A percentile compares a stretch with the other conserved stretches of the same genome.
These are phyloP conservation scores for Chlamydotis undulata DNA, from an alignment of 2,113 vertebrate species.

Conservation along the genomic window DNA sequence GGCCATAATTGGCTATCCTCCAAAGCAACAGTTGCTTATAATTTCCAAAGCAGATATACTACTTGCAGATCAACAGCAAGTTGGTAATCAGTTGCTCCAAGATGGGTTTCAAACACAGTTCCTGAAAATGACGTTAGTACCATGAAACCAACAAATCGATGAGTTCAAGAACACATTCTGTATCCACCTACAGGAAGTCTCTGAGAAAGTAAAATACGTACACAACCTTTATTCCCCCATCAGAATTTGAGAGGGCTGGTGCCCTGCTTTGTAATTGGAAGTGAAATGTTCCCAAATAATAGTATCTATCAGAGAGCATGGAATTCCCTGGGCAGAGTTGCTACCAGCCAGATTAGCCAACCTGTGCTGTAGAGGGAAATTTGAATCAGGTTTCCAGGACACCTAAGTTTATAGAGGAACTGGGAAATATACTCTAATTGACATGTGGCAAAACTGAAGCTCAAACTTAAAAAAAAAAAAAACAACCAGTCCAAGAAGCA, in stretches of 20 bases:
- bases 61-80: background rate
- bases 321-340: background rate
- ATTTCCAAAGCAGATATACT: background rate
- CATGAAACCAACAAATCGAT: background rate
- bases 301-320: background rate
- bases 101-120: background rate
- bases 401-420: background rate
- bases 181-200: background rate
- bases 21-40: background rate
- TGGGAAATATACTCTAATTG: background rate
- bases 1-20: background rate
- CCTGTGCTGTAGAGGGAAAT: background rate
- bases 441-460: background rate
- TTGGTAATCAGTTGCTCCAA: background rate
- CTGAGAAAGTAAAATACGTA: background rate
- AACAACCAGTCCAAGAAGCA: background rate
- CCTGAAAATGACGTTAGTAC: background rate
- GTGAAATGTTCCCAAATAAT: background rate
- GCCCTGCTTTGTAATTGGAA: background rate
- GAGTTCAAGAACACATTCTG: background rate
- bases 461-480: background rate
- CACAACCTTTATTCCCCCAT: background rate
- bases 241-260: background rate
- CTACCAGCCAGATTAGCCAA: background rate
- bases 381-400: background rate